These are phyloP conservation scores for Samia ricini DNA, from an alignment of 1,140 invertebrate genomes.

Conservation along the genomic window DNA sequence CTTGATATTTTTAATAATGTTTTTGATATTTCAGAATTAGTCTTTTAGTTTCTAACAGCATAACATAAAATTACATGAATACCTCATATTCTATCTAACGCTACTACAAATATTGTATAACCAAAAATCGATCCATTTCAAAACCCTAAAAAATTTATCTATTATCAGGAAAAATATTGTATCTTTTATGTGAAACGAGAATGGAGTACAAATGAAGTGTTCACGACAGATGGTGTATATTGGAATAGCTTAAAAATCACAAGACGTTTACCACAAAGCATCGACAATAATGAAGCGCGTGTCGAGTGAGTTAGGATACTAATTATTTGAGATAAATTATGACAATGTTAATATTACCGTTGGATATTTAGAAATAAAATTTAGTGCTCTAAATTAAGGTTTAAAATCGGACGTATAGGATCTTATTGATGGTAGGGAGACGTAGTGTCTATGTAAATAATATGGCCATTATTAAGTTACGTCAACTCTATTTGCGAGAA, in stretches of 20 bases:
- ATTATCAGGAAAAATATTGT: constrained; percentile 39
- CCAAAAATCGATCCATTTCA: background rate
- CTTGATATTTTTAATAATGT: too few species aligned
- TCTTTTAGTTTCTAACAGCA: background rate
- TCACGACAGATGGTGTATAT: constrained; percentile 56
- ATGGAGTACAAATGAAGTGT: constrained; percentile 31
- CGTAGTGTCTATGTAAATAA: constrained; percentile 29
- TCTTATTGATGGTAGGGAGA: background rate
- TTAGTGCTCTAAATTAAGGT: constrained; percentile 27
- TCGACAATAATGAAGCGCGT: constrained; percentile 44
- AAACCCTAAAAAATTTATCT: constrained; percentile 12
- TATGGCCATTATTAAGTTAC: constrained; percentile 49
- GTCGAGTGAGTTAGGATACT: constrained; percentile 47
- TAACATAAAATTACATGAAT: background rate
- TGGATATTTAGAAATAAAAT: constrained; percentile 11
- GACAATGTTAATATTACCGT: constrained; percentile 19
- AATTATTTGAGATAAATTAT: constrained; percentile 44
- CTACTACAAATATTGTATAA: background rate
- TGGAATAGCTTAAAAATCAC: constrained; percentile 20
- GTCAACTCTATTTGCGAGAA: constrained; percentile 11
- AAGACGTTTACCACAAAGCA: constrained; percentile 41
- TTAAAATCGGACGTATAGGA: background rate
- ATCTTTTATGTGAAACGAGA: constrained; percentile 34
- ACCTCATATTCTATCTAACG: background rate
- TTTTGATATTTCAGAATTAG: too few species aligned